Percentiles rank a stretch among this genome's conserved stretches.
Conservation (phyloP, 2,113 vertebrate species). For the Daphoenositta chrysoptera region DNA sequence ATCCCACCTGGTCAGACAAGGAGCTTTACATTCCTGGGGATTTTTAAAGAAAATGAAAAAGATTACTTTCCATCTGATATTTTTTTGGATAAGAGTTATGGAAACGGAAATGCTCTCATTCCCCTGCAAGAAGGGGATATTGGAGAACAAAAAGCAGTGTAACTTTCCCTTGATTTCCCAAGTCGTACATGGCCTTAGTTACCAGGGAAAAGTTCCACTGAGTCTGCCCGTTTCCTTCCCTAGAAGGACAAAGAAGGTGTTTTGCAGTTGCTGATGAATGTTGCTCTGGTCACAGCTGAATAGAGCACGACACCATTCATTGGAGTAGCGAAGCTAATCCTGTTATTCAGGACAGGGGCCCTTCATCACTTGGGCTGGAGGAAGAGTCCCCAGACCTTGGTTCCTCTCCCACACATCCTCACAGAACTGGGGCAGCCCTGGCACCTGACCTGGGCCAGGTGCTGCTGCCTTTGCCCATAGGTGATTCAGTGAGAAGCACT, state of each 20-base stretch:
- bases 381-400: background rate
- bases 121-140: background rate
- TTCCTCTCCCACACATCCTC: background rate
- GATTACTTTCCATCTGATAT: background rate
- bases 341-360: background rate
- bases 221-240: background rate
- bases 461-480: background rate
- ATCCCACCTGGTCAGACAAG: background rate
- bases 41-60: background rate
- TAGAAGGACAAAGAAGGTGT: slow-evolving; percentile 46
- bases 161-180: background rate
- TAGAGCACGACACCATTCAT: slow-evolving; percentile 12
- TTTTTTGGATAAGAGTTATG: background rate
- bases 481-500: background rate
- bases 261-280: slow-evolving; percentile 36
- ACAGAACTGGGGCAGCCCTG: background rate
- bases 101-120: background rate
- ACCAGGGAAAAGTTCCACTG: background rate
- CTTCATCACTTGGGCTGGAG: background rate
- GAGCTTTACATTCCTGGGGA: background rate
- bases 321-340: slow-evolving; percentile 24
- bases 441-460: background rate
- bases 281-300: slow-evolving; percentile 17
- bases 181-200: background rate
- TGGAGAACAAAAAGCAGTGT: background rate